Evolutionary conservation across 2,888 invertebrate genomes (phyloP).

Genomic region (Lamellibrachia satsuma): DNA sequence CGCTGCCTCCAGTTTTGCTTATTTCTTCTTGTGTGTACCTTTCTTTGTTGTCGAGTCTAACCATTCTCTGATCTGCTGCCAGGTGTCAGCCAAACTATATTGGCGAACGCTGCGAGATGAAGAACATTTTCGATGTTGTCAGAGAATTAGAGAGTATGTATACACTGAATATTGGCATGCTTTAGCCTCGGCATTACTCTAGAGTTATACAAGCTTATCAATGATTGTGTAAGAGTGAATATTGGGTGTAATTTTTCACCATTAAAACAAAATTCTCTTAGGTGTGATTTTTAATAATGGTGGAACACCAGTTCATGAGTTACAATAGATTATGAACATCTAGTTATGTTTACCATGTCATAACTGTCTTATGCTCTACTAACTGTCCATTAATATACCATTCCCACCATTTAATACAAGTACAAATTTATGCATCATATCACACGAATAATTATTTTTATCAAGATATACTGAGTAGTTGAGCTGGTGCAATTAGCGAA

Average conservation of each 20-base stretch:
- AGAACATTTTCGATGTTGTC: conserved; percentile 30
- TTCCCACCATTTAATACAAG: background rate
- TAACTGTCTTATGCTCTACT: background rate
- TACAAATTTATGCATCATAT: background rate
- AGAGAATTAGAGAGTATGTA: conserved; percentile 33
- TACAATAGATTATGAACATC: too few relatives aligned
- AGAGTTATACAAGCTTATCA: background rate
- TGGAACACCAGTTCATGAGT: too few relatives aligned
- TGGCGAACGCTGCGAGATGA: conserved; percentile 29
- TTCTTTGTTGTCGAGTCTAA: background rate
- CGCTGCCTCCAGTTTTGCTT: background rate
- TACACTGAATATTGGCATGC: conserved; percentile 1
- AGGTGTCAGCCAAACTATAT: conserved; percentile 34
- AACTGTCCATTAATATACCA: background rate
- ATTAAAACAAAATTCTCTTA: too few relatives aligned
- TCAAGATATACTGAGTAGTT: background rate
- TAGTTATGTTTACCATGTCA: background rate
- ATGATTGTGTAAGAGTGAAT: background rate
- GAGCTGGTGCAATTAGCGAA: too few relatives aligned
- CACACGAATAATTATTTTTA: background rate
- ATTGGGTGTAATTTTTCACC: too few relatives aligned
- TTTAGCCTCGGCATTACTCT: background rate
- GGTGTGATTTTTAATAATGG: too few relatives aligned
- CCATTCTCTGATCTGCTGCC: background rate
- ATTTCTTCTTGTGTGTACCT: background rate